Evolutionary conservation across 2,113 vertebrate genomes (phyloP).

Genomic region (Ascaphus truei): DNA sequence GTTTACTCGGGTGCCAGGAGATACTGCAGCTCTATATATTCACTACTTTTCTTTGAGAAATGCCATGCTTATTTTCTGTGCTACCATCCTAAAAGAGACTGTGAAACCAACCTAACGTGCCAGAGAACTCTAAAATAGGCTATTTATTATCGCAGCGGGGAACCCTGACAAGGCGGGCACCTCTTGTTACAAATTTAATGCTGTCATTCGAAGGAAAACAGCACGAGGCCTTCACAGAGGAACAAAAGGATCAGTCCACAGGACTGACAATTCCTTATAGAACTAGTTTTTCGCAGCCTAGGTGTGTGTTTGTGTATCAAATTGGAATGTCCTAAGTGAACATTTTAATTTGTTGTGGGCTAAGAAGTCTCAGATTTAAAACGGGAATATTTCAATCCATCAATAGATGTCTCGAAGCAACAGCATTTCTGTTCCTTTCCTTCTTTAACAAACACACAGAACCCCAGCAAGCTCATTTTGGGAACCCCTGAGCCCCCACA

Average conservation of each 20-base stretch:
- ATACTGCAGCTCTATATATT: neutral
- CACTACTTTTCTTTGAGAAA: neutral
- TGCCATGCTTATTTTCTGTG: neutral
- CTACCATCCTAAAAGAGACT: neutral
- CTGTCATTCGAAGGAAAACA: conserved; percentile 26
- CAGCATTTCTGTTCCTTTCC: neutral
- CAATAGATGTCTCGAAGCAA: neutral
- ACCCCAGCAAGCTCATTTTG: too few relatives aligned
- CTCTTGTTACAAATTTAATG: conserved; percentile 14
- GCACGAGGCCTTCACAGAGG: conserved; percentile 8
- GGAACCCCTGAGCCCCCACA: too few relatives aligned
- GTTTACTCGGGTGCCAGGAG: neutral
- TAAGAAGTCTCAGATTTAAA: neutral
- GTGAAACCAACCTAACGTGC: neutral
- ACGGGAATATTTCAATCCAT: neutral
- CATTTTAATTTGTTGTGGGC: neutral
- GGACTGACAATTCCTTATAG: neutral
- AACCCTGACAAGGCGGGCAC: neutral
- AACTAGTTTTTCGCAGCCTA: neutral
- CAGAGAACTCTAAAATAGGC: conserved; percentile 14
- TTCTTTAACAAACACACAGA: too few relatives aligned
- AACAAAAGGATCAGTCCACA: neutral
- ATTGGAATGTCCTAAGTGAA: neutral
- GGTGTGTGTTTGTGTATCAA: neutral
- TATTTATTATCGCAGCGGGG: conserved; percentile 30